These are phyloP conservation scores for Ammodytes dubius DNA, from an alignment of 2,113 vertebrate species.

Conservation along the genomic window DNA sequence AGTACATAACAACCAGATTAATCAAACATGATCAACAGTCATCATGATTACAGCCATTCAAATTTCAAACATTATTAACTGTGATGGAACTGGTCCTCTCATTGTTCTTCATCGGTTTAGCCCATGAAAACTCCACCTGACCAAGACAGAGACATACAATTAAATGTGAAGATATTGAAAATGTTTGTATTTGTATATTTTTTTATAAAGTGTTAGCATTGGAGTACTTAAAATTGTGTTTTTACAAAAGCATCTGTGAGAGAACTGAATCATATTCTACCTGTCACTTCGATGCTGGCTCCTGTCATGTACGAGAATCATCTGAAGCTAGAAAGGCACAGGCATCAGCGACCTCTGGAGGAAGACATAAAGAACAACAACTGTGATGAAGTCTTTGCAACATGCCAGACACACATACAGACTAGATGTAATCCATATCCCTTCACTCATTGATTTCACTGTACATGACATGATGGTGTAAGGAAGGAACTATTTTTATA, in stretches of 20 bases:
- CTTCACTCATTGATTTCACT: background rate
- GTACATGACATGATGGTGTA: background rate
- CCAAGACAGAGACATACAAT: background rate
- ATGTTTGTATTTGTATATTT: background rate
- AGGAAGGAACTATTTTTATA: background rate
- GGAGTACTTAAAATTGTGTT: background rate
- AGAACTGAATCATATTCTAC: slow-evolving; percentile 58
- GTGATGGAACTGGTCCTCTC: background rate
- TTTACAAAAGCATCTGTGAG: background rate
- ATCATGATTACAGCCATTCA: background rate
- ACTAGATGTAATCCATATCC: background rate
- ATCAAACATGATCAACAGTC: background rate
- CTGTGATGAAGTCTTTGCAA: background rate
- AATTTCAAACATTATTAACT: background rate
- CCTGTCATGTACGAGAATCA: slow-evolving; percentile 92
- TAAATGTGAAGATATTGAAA: background rate
- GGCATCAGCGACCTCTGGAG: slow-evolving; percentile 89
- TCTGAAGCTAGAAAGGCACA: slow-evolving; percentile 91
- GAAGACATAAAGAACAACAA: fast-evolving
- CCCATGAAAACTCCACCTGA: slow-evolving; percentile 85
- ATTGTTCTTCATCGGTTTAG: slow-evolving; percentile 53
- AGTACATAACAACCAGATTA: slow-evolving; percentile 4
- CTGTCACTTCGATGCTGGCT: slow-evolving; percentile 89
- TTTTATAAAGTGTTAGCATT: background rate
- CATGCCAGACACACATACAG: background rate